Evolutionary conservation across 2,797 vertebrate genomes (phyloP), one percentile per base, ranked within the genome.

Genomic region (Eidolon dupreanum): DNA sequence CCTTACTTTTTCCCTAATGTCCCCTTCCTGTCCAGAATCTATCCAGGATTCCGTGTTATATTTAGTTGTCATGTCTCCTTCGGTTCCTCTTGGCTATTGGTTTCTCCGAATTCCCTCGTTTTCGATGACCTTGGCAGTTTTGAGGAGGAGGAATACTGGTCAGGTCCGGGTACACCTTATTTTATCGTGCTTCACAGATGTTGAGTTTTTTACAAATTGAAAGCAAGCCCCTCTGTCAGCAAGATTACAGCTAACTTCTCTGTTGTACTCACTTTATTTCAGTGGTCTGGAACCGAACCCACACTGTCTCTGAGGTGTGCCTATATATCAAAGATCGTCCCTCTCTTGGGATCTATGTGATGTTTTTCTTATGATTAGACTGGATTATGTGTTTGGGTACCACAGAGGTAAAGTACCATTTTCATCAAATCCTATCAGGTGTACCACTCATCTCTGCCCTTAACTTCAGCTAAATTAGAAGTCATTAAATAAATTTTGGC

Each of bases 11-110:
- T 2, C 33, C 59, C 19, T 28, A 5, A 28, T 2, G 55, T 10
- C 41, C n/a, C n/a, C 24, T 53, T 55, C 66, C 68, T 0, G 24
- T 66, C 57, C 63, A 70, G 38, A 61, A 12, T 7, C 36, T 22
- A 0, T 0, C 41, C 19, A 33, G 51, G 41, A 2, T 13, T 6
- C 36, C 15, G 0, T 24, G 1, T 20, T 36, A 31, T 12, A 1
- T 6, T 33, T 13, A 33, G 9, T 12, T 7, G 16, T 15, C 43
- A 2, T 9, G n/a, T 51, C 53, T 53, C 28, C 46, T 41, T 73
- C 2, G 1, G 36, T 5, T 71, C 28, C 61, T 61, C 16, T 8
- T 13, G 53, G 31, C 55, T 28, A 1, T 16, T 7, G 19, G 11
- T 41, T 46, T 75, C 36, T 28, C 93, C 88, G 41, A 26, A 7